Base-by-base conservation (phyloP, 2,797 vertebrate genomes). In the Muraenolepis orangiensis region DNA sequence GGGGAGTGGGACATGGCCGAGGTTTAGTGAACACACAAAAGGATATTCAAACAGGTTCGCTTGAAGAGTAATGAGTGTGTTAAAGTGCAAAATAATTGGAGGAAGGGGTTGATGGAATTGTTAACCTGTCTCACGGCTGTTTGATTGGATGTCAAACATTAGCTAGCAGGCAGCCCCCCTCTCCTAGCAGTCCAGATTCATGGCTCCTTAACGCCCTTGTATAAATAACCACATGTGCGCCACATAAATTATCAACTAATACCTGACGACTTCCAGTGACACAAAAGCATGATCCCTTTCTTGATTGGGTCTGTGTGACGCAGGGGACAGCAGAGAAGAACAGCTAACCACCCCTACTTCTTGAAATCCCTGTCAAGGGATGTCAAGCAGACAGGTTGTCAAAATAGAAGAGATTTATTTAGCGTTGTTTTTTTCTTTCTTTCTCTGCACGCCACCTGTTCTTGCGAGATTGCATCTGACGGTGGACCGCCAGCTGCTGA, bases 301-400 rank as follows among this genome's bases (percentile, higher is more conserved):
- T 64, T 26, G 57, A 64, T 26, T 64, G n/a, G n/a, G 8, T 8
- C 3, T 8, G 26, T 11, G 6, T 64, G 51, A 23, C 20, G n/a
- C 51, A 2, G 6, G 57, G 26, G 57, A 64, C 23, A 23, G n/a
- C 20, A 2, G n/a, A 10, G 36, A 38, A 61, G 57, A 23, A 61
- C n/a, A 61, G 57, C 1, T 11, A n/a, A n/a, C 20, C 3, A 28
- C 57, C n/a, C n/a, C n/a, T 57, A 2, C 18, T 26, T 26, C 57
- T 64, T 26, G n/a, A 64, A n/a, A 64, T 64, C 57, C 36, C 36
- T 4, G 36, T 11, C 36, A 64, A 64, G 10, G 8, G 6, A 64
- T 64, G 57, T 64, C 57, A 64, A 64, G 57, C n/a, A 64, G 57
- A 64, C 57, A 26, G 23, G n/a, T 64, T 26, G 57, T 64, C 57